These are phyloP conservation scores for Mus minutoides DNA, from an alignment of 2,797 vertebrate species.

Conservation along the genomic window DNA sequence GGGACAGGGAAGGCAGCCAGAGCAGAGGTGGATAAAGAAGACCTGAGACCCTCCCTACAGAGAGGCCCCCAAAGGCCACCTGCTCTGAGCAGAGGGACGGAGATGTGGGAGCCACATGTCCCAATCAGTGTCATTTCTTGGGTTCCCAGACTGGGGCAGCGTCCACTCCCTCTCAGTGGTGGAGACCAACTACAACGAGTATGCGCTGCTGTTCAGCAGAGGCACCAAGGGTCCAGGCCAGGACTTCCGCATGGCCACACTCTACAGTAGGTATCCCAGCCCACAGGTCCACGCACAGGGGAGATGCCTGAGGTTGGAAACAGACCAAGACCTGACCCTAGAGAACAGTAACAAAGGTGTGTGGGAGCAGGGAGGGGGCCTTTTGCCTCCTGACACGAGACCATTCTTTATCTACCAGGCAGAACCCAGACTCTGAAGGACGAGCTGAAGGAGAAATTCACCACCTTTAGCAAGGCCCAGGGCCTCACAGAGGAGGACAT, in stretches of 20 bases:
- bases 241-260: conserved; percentile 70
- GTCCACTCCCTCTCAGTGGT: conserved; percentile 87
- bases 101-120: not conserved
- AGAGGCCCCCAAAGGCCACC: too few relatives aligned
- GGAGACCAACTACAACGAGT: conserved; percentile 91
- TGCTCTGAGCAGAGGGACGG: not conserved
- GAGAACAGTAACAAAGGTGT: too few relatives aligned
- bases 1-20: not conserved
- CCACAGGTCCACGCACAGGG: not conserved
- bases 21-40: fast-evolving
- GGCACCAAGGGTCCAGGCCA: conserved; percentile 83
- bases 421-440: conserved; percentile 85
- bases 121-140: not conserved
- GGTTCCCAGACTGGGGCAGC: conserved; percentile 87
- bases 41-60: not conserved
- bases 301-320: fast-evolving
- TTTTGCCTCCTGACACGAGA: fast-evolving
- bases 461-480: conserved; percentile 85
- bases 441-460: conserved; percentile 90
- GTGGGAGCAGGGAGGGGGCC: too few relatives aligned
- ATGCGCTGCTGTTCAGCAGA: conserved; percentile 86
- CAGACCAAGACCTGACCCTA: not conserved
- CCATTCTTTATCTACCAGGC: conserved; percentile 84
- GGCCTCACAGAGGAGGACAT: conserved; percentile 89
- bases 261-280: conserved; percentile 1